These are phyloP conservation scores for Romanogobio albipinnatus DNA, from an alignment of 2,113 vertebrate species.

Conservation along the genomic window DNA sequence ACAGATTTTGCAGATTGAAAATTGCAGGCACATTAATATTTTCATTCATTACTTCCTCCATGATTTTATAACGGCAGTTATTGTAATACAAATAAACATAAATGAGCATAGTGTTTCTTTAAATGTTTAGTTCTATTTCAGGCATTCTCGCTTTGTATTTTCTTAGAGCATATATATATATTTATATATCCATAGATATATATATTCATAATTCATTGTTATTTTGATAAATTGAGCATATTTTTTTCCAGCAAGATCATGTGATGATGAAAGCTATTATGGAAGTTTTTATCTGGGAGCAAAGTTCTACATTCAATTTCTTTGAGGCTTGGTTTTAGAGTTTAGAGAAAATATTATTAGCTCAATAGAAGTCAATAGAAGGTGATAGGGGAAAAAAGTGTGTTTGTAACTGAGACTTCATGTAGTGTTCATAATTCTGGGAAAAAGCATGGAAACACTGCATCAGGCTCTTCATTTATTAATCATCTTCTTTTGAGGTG, in stretches of 20 bases:
- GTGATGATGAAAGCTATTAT: neutral
- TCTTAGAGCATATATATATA: neutral
- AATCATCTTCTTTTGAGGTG: neutral
- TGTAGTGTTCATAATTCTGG: neutral
- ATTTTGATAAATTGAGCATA: neutral
- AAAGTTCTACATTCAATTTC: neutral
- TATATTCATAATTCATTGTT: neutral
- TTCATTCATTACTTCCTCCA: neutral
- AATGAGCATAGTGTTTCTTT: neutral
- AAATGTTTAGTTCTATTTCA: neutral
- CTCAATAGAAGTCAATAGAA: neutral
- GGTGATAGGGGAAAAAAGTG: neutral
- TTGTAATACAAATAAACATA: neutral
- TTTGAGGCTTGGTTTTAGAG: neutral
- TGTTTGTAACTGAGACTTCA: neutral
- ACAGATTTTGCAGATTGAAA: slow-evolving; percentile 31
- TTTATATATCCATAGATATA: neutral
- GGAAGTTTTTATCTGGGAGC: neutral
- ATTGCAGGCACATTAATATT: slow-evolving; percentile 6
- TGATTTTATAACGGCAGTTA: neutral
- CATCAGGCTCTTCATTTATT: slow-evolving; percentile 13
- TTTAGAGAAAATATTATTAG: neutral
- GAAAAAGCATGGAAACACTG: neutral
- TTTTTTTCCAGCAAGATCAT: neutral
- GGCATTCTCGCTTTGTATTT: neutral